Percentiles rank a stretch among this genome's conserved stretches.
Evolutionary conservation across 37 sponge, comb jelly and placozoan species (phyloP).

Genomic region (Haliclona indistincta): DNA sequence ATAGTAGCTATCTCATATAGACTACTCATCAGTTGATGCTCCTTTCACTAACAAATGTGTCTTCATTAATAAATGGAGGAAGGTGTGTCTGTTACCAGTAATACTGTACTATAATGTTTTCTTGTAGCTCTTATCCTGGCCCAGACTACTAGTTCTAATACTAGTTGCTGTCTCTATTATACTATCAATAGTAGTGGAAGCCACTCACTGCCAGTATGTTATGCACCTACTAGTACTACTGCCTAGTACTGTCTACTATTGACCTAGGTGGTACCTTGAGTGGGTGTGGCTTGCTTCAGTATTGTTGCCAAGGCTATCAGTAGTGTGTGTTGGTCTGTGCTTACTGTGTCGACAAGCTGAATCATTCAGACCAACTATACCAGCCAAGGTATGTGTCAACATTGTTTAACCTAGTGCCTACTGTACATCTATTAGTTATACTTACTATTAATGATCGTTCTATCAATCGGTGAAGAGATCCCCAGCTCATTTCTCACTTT

Average conservation of each 20-base stretch:
- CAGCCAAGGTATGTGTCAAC: constrained; percentile 24
- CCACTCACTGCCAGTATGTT: no score
- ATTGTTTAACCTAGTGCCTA: neutral
- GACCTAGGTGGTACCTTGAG: no score
- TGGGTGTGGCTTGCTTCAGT: neutral
- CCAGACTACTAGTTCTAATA: neutral
- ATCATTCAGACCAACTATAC: constrained; percentile 16
- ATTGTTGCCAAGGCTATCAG: constrained; percentile 4
- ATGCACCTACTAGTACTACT: no score
- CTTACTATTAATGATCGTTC: constrained; percentile 2
- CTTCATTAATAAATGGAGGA: neutral
- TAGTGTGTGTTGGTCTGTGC: neutral
- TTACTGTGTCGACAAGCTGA: neutral
- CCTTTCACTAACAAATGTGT: neutral
- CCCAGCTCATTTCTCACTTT: constrained; percentile 38
- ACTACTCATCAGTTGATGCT: neutral
- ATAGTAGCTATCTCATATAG: neutral
- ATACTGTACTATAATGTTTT: no score
- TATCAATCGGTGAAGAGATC: constrained; percentile 40
- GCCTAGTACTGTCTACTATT: no score
- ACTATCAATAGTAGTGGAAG: constrained; percentile 24
- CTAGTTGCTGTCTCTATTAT: constrained; percentile 4
- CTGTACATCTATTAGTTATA: neutral
- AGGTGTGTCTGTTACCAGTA: no score
- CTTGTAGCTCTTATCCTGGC: constrained; percentile 23